These are phyloP conservation scores for Ecliptopera silaceata DNA, from an alignment of 2,888 invertebrate species.

Conservation along the genomic window DNA sequence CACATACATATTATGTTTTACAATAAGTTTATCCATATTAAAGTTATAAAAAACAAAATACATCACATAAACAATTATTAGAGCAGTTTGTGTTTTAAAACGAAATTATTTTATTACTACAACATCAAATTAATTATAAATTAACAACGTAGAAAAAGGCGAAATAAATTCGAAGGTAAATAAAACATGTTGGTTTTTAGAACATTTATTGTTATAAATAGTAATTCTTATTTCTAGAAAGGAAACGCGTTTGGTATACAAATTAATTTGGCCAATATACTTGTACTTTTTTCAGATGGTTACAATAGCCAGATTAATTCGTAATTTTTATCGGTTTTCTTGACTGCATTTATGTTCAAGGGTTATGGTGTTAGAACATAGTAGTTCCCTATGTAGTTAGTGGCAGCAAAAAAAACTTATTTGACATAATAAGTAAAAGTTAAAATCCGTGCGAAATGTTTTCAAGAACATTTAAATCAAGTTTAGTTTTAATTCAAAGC, in stretches of 20 bases:
- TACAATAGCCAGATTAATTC: no score
- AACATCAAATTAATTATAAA: slow-evolving; percentile 5
- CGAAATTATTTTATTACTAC: slow-evolving; percentile 6
- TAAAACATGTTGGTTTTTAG: slow-evolving; percentile 52
- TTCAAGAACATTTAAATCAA: not conserved
- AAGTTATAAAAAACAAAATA: no score
- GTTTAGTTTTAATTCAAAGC: no score
- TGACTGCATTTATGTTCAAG: not conserved
- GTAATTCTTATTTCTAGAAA: not conserved
- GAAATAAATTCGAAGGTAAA: slow-evolving; percentile 46
- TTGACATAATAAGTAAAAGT: not conserved
- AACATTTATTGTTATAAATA: slow-evolving; percentile 50
- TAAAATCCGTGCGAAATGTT: not conserved
- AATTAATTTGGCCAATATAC: no score
- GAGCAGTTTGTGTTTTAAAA: slow-evolving; percentile 8
- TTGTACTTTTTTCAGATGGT: no score
- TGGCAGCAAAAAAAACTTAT: not conserved
- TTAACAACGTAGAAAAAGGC: not conserved
- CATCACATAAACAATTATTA: not conserved
- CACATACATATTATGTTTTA: not conserved
- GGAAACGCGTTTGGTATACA: not conserved
- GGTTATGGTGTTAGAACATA: not conserved
- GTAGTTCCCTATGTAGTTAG: no score
- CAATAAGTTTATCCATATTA: not conserved
- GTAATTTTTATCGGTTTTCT: not conserved